Conservation (phyloP, 2,888 invertebrate species). For the Dicyrtoma fusca region DNA sequence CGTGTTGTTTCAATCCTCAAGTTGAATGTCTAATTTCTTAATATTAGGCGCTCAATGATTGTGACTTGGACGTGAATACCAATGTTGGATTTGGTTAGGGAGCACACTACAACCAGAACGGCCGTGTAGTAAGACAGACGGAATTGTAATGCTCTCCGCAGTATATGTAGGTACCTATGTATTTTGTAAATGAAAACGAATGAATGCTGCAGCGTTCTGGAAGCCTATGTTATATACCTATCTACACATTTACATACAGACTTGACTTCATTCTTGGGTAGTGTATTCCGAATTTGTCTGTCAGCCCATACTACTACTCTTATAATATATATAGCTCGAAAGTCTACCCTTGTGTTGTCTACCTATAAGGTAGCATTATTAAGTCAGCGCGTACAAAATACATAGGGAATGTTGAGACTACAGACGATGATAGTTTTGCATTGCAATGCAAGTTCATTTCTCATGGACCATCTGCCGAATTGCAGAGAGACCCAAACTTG, state of each 20-base stretch:
- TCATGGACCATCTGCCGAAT: slow-evolving; percentile 51
- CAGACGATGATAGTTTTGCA: slow-evolving; percentile 26
- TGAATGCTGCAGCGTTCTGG: background rate
- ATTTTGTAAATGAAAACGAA: background rate
- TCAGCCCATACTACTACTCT: too few relatives aligned
- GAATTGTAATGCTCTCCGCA: background rate
- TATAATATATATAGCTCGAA: too few relatives aligned
- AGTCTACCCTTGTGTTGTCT: background rate
- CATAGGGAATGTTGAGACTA: background rate
- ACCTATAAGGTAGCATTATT: background rate
- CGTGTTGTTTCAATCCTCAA: too few relatives aligned
- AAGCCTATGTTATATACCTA: background rate
- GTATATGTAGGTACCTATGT: too few relatives aligned
- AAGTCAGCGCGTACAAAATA: background rate
- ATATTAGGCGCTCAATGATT: slow-evolving; percentile 28
- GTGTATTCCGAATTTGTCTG: too few relatives aligned
- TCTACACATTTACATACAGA: too few relatives aligned
- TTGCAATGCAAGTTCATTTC: slow-evolving; percentile 32
- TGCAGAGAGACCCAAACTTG: slow-evolving; percentile 44
- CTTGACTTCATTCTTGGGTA: too few relatives aligned
- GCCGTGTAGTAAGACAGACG: background rate
- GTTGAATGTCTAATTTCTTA: background rate
- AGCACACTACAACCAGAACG: background rate
- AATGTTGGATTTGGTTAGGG: slow-evolving; percentile 22
- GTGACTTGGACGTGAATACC: slow-evolving; percentile 30